Conservation (phyloP, 2,113 vertebrate genomes). For the Nesogale talazaci region DNA sequence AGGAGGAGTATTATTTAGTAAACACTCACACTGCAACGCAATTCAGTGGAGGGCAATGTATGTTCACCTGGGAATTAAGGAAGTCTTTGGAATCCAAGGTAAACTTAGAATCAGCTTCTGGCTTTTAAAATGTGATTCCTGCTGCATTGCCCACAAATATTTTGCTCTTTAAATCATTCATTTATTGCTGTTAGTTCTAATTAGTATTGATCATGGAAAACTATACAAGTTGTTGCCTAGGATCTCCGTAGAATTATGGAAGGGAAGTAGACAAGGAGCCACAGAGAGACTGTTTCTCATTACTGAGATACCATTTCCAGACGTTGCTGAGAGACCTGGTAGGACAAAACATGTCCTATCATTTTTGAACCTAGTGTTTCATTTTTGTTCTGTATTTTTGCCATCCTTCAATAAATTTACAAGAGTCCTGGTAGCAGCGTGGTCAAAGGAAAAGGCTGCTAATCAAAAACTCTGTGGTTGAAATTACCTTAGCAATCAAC, state of each 20-base stretch:
- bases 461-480: neutral
- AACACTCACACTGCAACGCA: too few species aligned
- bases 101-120: neutral
- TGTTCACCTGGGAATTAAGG: neutral
- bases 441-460: neutral
- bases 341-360: neutral
- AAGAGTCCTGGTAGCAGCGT: neutral
- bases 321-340: too few species aligned
- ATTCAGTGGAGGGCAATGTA: neutral
- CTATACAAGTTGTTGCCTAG: neutral
- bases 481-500: neutral
- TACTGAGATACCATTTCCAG: accelerated
- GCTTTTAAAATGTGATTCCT: neutral
- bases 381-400: neutral
- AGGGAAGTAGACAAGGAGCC: neutral
- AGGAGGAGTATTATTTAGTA: too few species aligned
- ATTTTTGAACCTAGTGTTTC: neutral
- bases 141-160: neutral
- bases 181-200: conserved; percentile 44
- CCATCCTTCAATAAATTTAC: neutral
- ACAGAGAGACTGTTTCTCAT: neutral
- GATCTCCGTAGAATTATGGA: neutral
- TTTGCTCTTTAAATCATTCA: conserved; percentile 33
- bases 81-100: neutral
- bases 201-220: conserved; percentile 41